Evolutionary conservation across 2,797 vertebrate genomes (phyloP).

Genomic region (Australoheros facetus): DNA sequence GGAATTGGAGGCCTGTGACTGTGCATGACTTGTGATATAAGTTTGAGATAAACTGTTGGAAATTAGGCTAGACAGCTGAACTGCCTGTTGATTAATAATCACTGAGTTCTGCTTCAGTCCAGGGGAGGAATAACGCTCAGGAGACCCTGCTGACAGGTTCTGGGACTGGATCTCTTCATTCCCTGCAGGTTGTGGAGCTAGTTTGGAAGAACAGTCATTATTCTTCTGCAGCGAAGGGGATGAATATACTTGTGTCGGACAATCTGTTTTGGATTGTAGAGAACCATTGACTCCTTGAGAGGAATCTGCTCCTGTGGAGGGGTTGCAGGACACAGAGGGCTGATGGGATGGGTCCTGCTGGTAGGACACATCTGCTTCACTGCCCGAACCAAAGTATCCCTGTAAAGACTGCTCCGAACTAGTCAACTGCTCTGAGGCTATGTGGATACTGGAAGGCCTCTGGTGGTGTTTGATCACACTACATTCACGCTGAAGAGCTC

Average conservation of each 20-base stretch:
- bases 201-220: constrained; percentile 88
- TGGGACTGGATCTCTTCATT: constrained; percentile 84
- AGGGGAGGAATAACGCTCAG: constrained; percentile 88
- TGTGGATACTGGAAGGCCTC: constrained; percentile 96
- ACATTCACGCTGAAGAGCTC: constrained; percentile 99
- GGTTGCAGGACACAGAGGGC: constrained; percentile 88
- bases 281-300: constrained; percentile 88
- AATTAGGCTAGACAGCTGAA: constrained; percentile 90
- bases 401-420: constrained; percentile 93
- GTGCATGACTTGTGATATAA: constrained; percentile 86
- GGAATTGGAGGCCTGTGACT: constrained; percentile 88
- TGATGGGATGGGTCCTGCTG: constrained; percentile 90
- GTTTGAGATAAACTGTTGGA: constrained; percentile 91
- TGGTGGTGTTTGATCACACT: constrained; percentile 99
- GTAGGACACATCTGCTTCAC: constrained; percentile 86
- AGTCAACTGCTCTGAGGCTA: constrained; percentile 89
- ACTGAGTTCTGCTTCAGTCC: constrained; percentile 92
- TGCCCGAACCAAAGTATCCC: constrained; percentile 84
- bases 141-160: constrained; percentile 74
- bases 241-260: constrained; percentile 86
- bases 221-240: constrained; percentile 82
- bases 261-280: constrained; percentile 86
- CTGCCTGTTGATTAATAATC: constrained; percentile 92
- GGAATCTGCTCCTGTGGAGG: constrained; percentile 82
- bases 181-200: constrained; percentile 81